Percentiles rank a stretch among this genome's conserved stretches.
phyloP scores from a whole-genome alignment of 2,797 vertebrate genomes.

The Cyprinella venusta region DNA sequence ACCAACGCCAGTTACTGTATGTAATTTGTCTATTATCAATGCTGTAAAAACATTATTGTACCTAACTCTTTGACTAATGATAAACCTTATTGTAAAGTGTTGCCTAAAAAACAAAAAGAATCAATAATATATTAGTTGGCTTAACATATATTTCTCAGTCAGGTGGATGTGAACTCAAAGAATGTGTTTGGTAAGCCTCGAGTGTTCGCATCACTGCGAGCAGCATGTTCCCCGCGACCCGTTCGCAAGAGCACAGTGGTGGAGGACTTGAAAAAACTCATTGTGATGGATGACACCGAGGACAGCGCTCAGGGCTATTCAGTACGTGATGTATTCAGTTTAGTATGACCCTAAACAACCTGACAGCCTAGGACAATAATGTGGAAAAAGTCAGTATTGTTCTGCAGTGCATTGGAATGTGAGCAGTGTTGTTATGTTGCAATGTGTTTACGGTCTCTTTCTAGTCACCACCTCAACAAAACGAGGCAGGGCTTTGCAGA shows the following conservation, averaged over 20 bases:
- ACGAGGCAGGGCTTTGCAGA: constrained; percentile 7
- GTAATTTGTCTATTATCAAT: too few species aligned
- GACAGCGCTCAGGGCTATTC: constrained; percentile 23
- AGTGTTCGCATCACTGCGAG: constrained; percentile 75
- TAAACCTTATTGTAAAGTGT: background rate
- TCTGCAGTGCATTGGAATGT: constrained; percentile 1
- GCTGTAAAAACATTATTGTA: background rate
- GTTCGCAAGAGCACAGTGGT: constrained; percentile 77
- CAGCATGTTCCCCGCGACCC: constrained; percentile 74
- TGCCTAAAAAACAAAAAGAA: background rate
- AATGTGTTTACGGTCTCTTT: constrained; percentile 18
- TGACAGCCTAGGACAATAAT: constrained; percentile 31
- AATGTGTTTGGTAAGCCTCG: constrained; percentile 81
- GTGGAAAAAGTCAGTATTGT: constrained; percentile 4
- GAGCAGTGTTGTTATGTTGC: constrained; percentile 3
- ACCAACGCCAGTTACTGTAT: too few species aligned
- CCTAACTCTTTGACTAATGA: background rate
- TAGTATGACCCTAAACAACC: constrained; percentile 1
- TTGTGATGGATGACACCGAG: constrained; percentile 74
- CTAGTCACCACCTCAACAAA: constrained; percentile 24
- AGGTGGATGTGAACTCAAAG: constrained; percentile 65
- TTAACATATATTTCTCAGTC: constrained; percentile 45
- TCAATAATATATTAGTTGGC: background rate
- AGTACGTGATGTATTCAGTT: constrained; percentile 35
- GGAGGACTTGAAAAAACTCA: constrained; percentile 81